phyloP scores from a whole-genome alignment of 2,113 vertebrate genomes.

The Leptodactylus fuscus region DNA sequence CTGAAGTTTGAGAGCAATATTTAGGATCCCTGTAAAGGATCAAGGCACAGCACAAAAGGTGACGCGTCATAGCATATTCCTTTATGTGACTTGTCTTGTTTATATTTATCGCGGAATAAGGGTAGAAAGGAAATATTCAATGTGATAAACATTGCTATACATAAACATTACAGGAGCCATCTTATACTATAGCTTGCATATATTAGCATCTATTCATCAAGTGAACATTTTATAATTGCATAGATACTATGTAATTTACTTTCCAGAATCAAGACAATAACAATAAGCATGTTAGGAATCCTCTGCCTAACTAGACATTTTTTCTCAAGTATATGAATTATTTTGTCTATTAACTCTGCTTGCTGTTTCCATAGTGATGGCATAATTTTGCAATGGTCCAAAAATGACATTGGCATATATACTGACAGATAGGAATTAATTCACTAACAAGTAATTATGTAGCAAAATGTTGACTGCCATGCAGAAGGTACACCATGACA shows the following conservation, averaged over 20 bases:
- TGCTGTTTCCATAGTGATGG: conserved; percentile 85
- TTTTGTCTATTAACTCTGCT: conserved; percentile 81
- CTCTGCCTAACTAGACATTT: conserved; percentile 79
- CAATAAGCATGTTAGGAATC: conserved; percentile 71
- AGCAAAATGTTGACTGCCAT: conserved; percentile 94
- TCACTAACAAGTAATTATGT: conserved; percentile 96
- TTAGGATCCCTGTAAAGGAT: conserved; percentile 59
- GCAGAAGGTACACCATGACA: conserved; percentile 89
- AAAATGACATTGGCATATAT: conserved; percentile 83
- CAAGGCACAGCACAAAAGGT: conserved; percentile 56
- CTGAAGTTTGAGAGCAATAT: conserved; percentile 61
- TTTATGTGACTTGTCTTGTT: conserved; percentile 58
- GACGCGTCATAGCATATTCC: conserved; percentile 48
- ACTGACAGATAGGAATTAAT: conserved; percentile 95
- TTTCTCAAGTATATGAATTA: conserved; percentile 77
- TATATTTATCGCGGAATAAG: conserved; percentile 43
- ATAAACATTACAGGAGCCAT: background rate
- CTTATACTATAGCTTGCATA: background rate
- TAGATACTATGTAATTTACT: conserved; percentile 8
- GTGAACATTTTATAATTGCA: conserved; percentile 6
- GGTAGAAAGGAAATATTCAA: conserved; percentile 20
- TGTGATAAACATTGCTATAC: no score
- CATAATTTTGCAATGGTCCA: conserved; percentile 89
- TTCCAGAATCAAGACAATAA: conserved; percentile 53
- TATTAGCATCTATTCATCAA: background rate